These are phyloP conservation scores for Poecilia picta DNA, from an alignment of 2,797 vertebrate genomes.

Conservation along the genomic window DNA sequence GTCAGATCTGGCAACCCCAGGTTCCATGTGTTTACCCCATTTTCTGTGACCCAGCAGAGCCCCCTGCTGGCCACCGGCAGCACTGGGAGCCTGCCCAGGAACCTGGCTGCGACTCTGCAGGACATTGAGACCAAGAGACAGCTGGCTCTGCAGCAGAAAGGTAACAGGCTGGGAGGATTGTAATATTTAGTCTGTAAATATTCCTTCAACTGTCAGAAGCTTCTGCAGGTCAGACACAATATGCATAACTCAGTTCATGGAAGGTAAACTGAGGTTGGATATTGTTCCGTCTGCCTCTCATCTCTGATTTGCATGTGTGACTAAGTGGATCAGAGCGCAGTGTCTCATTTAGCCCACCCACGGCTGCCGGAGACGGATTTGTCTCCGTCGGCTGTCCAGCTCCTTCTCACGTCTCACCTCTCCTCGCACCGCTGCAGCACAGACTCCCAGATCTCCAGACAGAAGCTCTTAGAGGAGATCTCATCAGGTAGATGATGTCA, in stretches of 20 bases:
- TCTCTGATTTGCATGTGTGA: slow-evolving; percentile 16
- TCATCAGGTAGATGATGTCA: slow-evolving; percentile 70
- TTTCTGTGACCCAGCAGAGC: slow-evolving; percentile 71
- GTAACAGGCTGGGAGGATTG: slow-evolving; percentile 67
- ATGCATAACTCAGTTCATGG: not conserved
- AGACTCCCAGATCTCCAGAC: slow-evolving; percentile 63
- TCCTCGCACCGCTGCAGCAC: slow-evolving; percentile 45
- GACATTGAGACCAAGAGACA: slow-evolving; percentile 95
- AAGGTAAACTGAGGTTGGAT: not conserved
- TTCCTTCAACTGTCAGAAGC: not conserved
- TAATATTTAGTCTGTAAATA: not conserved
- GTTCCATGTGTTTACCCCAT: not conserved
- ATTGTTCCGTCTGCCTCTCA: not conserved
- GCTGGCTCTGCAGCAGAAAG: slow-evolving; percentile 95
- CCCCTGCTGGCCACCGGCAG: slow-evolving; percentile 80
- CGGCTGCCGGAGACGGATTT: slow-evolving; percentile 15
- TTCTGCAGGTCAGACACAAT: not conserved
- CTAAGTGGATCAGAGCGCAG: slow-evolving; percentile 33
- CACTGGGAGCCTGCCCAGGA: slow-evolving; percentile 89
- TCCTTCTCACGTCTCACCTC: slow-evolving; percentile 27
- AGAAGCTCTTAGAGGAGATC: slow-evolving; percentile 50
- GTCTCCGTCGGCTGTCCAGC: slow-evolving; percentile 15
- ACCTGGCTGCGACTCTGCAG: slow-evolving; percentile 90
- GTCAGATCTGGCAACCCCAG: too few species aligned
- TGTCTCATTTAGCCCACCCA: slow-evolving; percentile 26